phyloP scores from a whole-genome alignment of 2,113 vertebrate species.

The Oceanites oceanicus region DNA sequence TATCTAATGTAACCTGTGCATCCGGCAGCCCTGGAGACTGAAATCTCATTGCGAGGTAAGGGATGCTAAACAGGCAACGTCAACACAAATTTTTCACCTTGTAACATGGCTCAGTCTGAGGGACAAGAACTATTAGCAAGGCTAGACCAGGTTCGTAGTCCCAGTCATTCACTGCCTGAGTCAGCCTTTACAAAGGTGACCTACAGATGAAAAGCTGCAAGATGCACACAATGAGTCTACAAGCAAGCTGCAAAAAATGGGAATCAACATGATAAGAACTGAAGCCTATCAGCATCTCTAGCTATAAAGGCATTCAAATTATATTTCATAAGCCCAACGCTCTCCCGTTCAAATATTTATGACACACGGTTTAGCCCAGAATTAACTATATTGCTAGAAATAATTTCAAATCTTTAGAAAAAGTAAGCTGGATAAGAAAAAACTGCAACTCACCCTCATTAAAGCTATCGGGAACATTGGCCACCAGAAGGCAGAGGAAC shows the following conservation, averaged over 20 bases:
- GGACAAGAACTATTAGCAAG: not conserved
- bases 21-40: not conserved
- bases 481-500: constrained; percentile 96
- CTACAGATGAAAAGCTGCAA: not conserved
- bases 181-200: not conserved
- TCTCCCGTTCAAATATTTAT: accelerated
- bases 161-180: not conserved
- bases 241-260: not conserved
- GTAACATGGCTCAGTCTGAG: accelerated
- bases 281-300: not conserved
- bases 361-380: not conserved
- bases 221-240: accelerated
- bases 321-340: not conserved
- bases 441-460: constrained; percentile 85
- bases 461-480: constrained; percentile 98
- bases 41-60: not conserved
- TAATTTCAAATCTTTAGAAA: not conserved
- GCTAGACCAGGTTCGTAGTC: accelerated
- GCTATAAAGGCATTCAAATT: not conserved
- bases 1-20: not conserved
- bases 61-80: not conserved
- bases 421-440: not conserved
- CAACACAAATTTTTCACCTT: not conserved
- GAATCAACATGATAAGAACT: accelerated
- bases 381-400: not conserved